Base-by-base conservation (phyloP, 2,888 invertebrate genomes). In the Stenichneumon culpator region DNA sequence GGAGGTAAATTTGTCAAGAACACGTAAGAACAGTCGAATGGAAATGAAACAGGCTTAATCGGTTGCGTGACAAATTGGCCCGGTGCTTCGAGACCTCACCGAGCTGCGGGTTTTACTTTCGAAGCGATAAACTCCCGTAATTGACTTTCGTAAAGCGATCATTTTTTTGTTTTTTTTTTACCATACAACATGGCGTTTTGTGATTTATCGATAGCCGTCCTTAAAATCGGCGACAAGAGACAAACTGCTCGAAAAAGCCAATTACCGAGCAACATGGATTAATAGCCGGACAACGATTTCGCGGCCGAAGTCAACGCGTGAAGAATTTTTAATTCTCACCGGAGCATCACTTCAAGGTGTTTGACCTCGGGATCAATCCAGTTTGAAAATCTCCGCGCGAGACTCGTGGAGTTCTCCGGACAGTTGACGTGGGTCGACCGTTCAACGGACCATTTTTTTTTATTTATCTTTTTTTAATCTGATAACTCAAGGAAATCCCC, bases 51-150 rank as follows among this genome's bases (percentile, higher is more conserved):
- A 44, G n/a, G 77, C 32, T 72, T 44, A 67, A 82, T 82, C 65
- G 77, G 77, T 77, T 65, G 77, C 82, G 82, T 77, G 82, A 82
- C 82, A 82, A 82, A 82, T 82, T 82, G 54, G 39, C 32, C 65
- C 28, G 60, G 25, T 60, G 60, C 60, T 65, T 52, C 77, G 39
- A 65, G 63, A 36, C 65, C 54, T 57, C 63, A 28, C 47, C 19
- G 25, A 28, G 16, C 69, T 65, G 44, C n/a, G 36, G 65, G 36
- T 72, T 70, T 25, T 72, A 63, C 52, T 47, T 32, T 2, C 9
- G 57, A 73, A 80, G 77, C 54, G 75, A 70, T 69, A 65, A 70
- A 77, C 82, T 65, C 70, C 44, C 39, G 77, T 57, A 77, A 82
- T 77, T 77, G 19, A 69, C 75, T 75, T 69, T 70, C 69, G 63